Conservation (phyloP, 1,140 invertebrate species). For the Atta colombica region DNA sequence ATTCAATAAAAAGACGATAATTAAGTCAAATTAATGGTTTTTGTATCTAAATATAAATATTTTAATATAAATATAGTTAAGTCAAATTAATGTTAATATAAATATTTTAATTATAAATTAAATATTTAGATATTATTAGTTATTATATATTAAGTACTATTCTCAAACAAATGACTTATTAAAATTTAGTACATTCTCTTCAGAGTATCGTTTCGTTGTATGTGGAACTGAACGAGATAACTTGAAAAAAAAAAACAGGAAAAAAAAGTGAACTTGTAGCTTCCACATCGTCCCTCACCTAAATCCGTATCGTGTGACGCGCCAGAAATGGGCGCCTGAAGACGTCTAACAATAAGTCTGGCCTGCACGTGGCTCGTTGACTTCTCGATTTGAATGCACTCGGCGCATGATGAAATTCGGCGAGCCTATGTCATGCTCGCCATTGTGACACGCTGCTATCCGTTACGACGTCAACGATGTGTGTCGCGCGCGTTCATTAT, state of each 20-base stretch:
- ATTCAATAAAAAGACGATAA: no score
- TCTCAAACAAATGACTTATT: no score
- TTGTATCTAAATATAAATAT: no score
- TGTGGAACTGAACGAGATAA: background rate
- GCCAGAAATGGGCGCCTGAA: constrained; percentile 51
- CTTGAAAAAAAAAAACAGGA: background rate
- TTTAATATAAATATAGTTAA: no score
- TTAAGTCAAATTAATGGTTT: no score
- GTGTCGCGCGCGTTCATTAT: constrained; percentile 10
- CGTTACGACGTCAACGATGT: background rate
- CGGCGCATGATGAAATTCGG: constrained; percentile 48
- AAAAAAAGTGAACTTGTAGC: constrained; percentile 11
- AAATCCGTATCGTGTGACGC: constrained; percentile 52
- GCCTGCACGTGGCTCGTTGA: background rate
- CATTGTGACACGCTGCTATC: background rate
- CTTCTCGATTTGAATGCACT: background rate
- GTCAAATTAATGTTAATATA: no score
- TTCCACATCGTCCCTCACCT: constrained; percentile 22
- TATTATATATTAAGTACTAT: no score
- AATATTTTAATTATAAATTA: no score
- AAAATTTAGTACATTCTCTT: no score
- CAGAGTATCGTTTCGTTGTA: no score
- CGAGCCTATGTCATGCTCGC: constrained; percentile 27
- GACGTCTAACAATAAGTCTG: constrained; percentile 54
- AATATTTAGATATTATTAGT: no score